Percentiles rank a stretch among this genome's conserved stretches.
These are phyloP conservation scores for Cheilosia pagana DNA, from an alignment of 2,888 invertebrate genomes.

Conservation along the genomic window DNA sequence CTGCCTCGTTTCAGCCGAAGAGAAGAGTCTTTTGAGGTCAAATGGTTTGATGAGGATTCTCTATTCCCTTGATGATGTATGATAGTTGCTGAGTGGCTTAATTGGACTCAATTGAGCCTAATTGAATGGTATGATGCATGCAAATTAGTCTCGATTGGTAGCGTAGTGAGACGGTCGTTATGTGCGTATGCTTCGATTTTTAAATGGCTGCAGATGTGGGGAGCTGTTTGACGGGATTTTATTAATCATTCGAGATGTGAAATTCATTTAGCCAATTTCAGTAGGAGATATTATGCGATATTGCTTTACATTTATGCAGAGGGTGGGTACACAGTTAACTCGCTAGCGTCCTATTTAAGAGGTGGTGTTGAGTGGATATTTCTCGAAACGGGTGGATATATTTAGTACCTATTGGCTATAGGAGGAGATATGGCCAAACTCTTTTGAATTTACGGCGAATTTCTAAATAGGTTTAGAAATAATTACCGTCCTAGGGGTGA, in stretches of 20 bases:
- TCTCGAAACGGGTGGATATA: conserved; percentile 15
- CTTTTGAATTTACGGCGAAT: not conserved
- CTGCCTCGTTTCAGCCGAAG: conserved; percentile 17
- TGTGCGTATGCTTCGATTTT: conserved; percentile 16
- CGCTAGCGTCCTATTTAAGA: not conserved
- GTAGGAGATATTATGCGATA: not conserved
- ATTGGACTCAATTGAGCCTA: conserved; percentile 72
- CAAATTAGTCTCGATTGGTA: conserved; percentile 66
- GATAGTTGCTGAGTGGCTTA: conserved; percentile 46
- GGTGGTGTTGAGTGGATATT: conserved; percentile 19
- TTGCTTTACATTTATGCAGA: not conserved
- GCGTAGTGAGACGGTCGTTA: conserved; percentile 1
- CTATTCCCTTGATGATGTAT: conserved; percentile 26
- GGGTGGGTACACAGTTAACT: not conserved
- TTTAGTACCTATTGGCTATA: not conserved
- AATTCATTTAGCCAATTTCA: conserved; percentile 32
- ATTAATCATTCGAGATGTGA: conserved; percentile 31
- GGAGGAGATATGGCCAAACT: not conserved
- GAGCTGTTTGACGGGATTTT: conserved; percentile 26
- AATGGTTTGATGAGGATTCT: conserved; percentile 32
- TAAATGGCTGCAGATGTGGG: not conserved
- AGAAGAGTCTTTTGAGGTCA: conserved; percentile 57
- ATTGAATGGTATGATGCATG: conserved; percentile 64
- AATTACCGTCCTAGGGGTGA: too few species aligned
- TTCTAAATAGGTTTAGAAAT: too few species aligned